Evolutionary conservation across 2,888 invertebrate species (phyloP).

Genomic region (Nemotelus pantherinus): DNA sequence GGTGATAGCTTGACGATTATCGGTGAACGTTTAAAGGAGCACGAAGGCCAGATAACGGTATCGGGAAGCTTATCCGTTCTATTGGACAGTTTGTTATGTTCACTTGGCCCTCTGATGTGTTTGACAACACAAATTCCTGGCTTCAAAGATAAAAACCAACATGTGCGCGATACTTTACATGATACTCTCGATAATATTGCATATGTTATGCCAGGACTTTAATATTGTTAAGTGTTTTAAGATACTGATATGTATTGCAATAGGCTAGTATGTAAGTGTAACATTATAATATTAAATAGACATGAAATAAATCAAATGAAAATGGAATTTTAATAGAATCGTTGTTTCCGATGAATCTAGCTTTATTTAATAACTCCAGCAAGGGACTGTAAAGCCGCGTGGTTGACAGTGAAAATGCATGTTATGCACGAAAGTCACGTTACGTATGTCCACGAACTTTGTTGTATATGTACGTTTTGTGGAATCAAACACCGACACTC

Average conservation of each 20-base stretch:
- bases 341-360: too few species aligned
- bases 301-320: slow-evolving; percentile 12
- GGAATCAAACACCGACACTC: too few species aligned
- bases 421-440: too few species aligned
- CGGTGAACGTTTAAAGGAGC: slow-evolving; percentile 91
- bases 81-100: slow-evolving; percentile 90
- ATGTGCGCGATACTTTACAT: slow-evolving; percentile 66
- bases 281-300: neutral
- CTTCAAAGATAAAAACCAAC: slow-evolving; percentile 73
- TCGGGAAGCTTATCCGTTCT: slow-evolving; percentile 94
- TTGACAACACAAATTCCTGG: slow-evolving; percentile 85
- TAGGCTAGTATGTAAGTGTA: neutral
- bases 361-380: too few species aligned
- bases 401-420: too few species aligned
- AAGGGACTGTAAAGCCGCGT: too few species aligned
- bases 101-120: slow-evolving; percentile 87
- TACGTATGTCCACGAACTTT: too few species aligned
- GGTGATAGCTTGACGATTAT: slow-evolving; percentile 95
- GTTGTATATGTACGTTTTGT: too few species aligned
- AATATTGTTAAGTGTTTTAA: slow-evolving; percentile 52
- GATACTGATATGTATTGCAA: neutral
- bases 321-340: neutral
- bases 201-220: slow-evolving; percentile 89
- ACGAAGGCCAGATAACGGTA: slow-evolving; percentile 95
- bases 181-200: slow-evolving; percentile 92